phyloP scores from a whole-genome alignment of 2,797 vertebrate species.

The Xenops minutus region DNA sequence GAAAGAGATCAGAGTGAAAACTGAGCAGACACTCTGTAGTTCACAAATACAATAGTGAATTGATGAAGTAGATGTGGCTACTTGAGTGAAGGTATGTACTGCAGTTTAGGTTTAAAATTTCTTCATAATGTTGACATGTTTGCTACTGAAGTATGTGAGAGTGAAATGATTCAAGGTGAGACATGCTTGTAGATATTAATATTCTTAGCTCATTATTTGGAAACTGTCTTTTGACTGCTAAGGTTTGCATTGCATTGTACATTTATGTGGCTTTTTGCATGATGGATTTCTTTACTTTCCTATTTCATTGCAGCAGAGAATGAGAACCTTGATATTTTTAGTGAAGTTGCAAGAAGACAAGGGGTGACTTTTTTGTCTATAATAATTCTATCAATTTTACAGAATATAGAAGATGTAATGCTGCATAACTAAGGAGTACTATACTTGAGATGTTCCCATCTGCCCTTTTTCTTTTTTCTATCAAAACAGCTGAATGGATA shows the following conservation, averaged over 20 bases:
- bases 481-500: background rate
- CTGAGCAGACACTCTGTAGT: background rate
- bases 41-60: background rate
- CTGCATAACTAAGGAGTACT: background rate
- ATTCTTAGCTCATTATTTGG: background rate
- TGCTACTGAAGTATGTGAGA: background rate
- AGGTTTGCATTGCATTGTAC: background rate
- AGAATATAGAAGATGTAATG: background rate
- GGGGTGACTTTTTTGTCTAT: background rate
- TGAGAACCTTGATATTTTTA: background rate
- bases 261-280: background rate
- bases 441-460: background rate
- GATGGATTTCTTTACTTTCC: background rate
- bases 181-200: background rate
- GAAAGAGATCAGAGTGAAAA: background rate
- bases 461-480: background rate
- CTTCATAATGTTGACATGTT: background rate
- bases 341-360: background rate
- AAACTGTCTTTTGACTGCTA: background rate
- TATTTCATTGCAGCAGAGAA: background rate
- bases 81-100: slow-evolving; percentile 55
- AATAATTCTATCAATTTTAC: background rate
- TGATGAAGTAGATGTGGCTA: slow-evolving; percentile 19
- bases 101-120: background rate
- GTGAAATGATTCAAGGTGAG: background rate